Evolutionary conservation across 2,113 vertebrate species (phyloP).

Genomic region (Edolisoma coerulescens): DNA sequence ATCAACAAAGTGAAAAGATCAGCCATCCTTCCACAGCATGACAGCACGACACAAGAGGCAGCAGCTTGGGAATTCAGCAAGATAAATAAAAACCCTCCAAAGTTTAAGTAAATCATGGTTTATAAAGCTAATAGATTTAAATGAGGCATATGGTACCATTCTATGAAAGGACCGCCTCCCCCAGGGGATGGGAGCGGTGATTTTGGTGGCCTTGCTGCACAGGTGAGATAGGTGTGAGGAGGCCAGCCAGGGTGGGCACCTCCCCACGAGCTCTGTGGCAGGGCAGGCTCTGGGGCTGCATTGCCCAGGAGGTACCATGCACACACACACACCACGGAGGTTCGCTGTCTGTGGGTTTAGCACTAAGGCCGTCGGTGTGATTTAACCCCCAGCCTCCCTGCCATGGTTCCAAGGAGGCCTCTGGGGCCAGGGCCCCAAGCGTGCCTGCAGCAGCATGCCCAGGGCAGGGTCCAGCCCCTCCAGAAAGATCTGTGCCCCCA

Average conservation of each 20-base stretch:
- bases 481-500: neutral
- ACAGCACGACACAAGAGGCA: constrained; percentile 59
- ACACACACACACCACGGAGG: rapidly evolving
- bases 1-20: constrained; percentile 71
- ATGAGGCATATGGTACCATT: neutral
- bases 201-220: neutral
- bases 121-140: constrained; percentile 14
- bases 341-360: neutral
- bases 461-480: neutral
- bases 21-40: constrained; percentile 61
- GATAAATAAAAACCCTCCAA: constrained; percentile 69
- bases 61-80: constrained; percentile 42
- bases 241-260: neutral
- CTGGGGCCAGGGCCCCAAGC: neutral
- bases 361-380: neutral
- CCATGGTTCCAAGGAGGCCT: neutral
- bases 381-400: neutral
- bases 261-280: neutral
- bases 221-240: neutral
- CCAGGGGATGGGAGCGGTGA: neutral
- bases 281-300: neutral
- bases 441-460: neutral
- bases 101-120: constrained; percentile 70
- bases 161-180: neutral
- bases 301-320: neutral